A percentile compares a stretch with the other conserved stretches of the same genome.
Conservation (phyloP, 1,140 invertebrate genomes). For the Stenopsyche tienmushanensis region DNA sequence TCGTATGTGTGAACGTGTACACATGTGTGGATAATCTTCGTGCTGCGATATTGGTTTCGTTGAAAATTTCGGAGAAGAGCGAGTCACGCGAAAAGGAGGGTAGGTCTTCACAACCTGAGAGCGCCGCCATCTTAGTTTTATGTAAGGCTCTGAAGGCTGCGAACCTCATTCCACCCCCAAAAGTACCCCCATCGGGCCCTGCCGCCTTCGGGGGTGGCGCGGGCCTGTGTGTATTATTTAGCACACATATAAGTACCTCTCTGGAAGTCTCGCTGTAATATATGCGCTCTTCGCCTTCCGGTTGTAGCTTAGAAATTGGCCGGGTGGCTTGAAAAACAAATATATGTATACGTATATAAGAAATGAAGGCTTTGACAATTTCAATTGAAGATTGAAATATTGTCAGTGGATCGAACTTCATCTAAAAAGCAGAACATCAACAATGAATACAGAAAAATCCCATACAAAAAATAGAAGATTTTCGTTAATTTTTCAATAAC, state of each 20-base stretch:
- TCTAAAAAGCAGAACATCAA: too few species aligned
- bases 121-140: conserved; percentile 42
- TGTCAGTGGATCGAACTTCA: too few species aligned
- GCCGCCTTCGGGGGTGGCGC: conserved; percentile 4
- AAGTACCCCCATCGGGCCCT: not conserved
- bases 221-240: conserved; percentile 23
- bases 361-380: too few species aligned
- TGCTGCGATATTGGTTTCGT: too few species aligned
- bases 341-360: too few species aligned
- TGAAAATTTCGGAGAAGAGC: too few species aligned
- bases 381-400: too few species aligned
- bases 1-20: too few species aligned
- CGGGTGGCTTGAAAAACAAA: conserved; percentile 16
- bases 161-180: not conserved
- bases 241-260: conserved; percentile 10
- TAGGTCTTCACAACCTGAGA: conserved; percentile 34
- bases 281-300: conserved; percentile 34
- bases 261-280: conserved; percentile 30
- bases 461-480: too few species aligned
- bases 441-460: too few species aligned
- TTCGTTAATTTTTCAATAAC: too few species aligned
- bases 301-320: conserved; percentile 32
- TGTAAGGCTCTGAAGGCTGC: conserved; percentile 33
- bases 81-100: conserved; percentile 19
- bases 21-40: too few species aligned